A percentile compares a stretch with the other conserved stretches of the same genome.
Conservation (phyloP, 1,140 invertebrate species). For the Drosophila pallidifrons region DNA sequence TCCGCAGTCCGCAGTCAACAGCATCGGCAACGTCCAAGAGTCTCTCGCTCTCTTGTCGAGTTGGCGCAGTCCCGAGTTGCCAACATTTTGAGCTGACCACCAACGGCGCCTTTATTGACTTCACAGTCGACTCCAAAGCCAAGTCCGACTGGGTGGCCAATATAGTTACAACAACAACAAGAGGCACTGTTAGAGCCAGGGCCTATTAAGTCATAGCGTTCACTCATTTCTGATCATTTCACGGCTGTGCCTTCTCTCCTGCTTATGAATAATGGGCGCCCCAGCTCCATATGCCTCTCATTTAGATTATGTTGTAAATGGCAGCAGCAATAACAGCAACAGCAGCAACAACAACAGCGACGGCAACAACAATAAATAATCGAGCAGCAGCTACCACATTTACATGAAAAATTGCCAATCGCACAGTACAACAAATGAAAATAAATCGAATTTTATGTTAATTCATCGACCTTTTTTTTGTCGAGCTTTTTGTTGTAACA, state of each 20-base stretch:
- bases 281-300: conserved; percentile 53
- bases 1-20: conserved; percentile 20
- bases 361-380: conserved; percentile 23
- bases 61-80: conserved; percentile 46
- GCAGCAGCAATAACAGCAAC: conserved; percentile 33
- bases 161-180: conserved; percentile 22
- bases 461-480: conserved; percentile 40
- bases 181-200: conserved; percentile 49
- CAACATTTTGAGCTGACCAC: conserved; percentile 79
- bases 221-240: conserved; percentile 74
- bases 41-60: conserved; percentile 27
- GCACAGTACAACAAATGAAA: conserved; percentile 48
- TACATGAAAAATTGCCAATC: conserved; percentile 69
- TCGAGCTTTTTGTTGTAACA: conserved; percentile 46
- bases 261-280: conserved; percentile 62
- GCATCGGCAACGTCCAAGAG: conserved; percentile 35
- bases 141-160: conserved; percentile 44
- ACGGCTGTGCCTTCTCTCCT: conserved; percentile 56
- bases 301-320: conserved; percentile 77
- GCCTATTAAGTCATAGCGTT: conserved; percentile 84
- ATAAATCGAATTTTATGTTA: conserved; percentile 63
- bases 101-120: conserved; percentile 84
- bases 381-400: conserved; percentile 36
- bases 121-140: conserved; percentile 54
- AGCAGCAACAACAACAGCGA: conserved; percentile 19